phyloP scores from a whole-genome alignment of 2,113 vertebrate genomes.

The rat (Rattus norvegicus) region GRCr8 NC_086027.1:105320001-105320500 shows the following conservation, averaged over 20 bases:
- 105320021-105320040: too few relatives aligned
- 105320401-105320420: constrained; percentile 50
- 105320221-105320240: not conserved
- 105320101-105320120: not conserved
- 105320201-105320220: not conserved
- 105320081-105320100: not conserved
- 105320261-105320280: constrained; percentile 27
- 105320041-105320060: not conserved
- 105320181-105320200: not conserved
- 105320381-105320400: constrained; percentile 3
- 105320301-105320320: constrained; percentile 35
- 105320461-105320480: constrained; percentile 8
- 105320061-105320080: not conserved
- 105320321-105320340: constrained; percentile 38
- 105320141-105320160: not conserved
- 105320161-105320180: not conserved
- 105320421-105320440: not conserved
- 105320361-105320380: not conserved
- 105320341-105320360: constrained; percentile 35
- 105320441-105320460: constrained; percentile 19
- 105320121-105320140: not conserved
- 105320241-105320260: not conserved
- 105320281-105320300: constrained; percentile 1
- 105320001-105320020: too few relatives aligned
- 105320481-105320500: not conserved